These are phyloP conservation scores for Dermochelys coriacea DNA, from an alignment of 2,797 vertebrate genomes.

Conservation along the genomic window DNA sequence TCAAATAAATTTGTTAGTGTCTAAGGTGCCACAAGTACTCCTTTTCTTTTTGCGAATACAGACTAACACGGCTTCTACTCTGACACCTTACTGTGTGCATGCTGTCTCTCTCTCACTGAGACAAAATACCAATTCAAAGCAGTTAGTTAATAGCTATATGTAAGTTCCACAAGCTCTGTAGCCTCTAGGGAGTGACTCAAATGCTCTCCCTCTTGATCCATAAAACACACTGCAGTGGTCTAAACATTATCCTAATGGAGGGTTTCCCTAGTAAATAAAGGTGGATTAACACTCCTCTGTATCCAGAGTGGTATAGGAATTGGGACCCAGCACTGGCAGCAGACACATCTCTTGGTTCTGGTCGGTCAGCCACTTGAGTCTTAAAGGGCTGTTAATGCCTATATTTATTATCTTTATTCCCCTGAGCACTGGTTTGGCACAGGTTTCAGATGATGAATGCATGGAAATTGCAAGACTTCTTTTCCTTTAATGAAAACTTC, in stretches of 20 bases:
- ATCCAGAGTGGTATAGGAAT: background rate
- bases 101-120: background rate
- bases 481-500: background rate
- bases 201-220: background rate
- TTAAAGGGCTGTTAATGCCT: background rate
- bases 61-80: too few relatives aligned
- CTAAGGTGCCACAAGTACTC: too few relatives aligned
- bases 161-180: background rate
- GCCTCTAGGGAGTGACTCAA: background rate
- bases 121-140: background rate
- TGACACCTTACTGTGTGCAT: background rate
- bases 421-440: conserved; percentile 1
- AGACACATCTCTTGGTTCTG: background rate
- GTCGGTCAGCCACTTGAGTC: background rate
- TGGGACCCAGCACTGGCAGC: background rate
- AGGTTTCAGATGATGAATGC: background rate
- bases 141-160: background rate
- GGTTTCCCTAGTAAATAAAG: background rate
- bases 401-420: too few relatives aligned
- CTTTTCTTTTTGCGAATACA: too few relatives aligned
- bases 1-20: too few relatives aligned
- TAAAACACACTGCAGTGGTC: background rate
- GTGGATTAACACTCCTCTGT: background rate
- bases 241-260: background rate
- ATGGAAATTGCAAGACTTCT: background rate